These are phyloP conservation scores for Amblyraja radiata DNA, from an alignment of 2,797 vertebrate species.

Conservation along the genomic window DNA sequence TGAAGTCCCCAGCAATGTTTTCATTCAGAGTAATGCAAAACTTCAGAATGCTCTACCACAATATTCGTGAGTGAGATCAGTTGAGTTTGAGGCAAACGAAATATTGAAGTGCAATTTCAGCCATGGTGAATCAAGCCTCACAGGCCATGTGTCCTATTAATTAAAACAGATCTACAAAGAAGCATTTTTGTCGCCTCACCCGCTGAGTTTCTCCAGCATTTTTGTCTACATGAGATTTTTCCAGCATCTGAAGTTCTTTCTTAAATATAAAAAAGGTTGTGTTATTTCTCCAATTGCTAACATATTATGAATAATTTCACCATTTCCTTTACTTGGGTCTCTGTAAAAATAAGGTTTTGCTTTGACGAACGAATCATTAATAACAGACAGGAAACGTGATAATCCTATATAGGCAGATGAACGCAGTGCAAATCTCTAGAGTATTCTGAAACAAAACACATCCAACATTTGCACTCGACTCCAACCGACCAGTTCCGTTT, in stretches of 20 bases:
- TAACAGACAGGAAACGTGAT: neutral
- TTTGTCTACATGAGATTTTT: no score
- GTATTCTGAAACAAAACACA: neutral
- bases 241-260: no score
- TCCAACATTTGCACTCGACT: neutral
- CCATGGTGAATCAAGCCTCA: no score
- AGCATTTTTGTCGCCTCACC: no score
- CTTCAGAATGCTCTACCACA: no score
- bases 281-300: neutral
- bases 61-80: no score
- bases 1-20: no score
- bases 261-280: no score
- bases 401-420: neutral
- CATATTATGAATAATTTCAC: neutral
- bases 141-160: neutral
- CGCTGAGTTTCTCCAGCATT: no score
- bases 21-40: no score
- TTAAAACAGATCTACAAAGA: neutral
- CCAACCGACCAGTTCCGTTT: slow-evolving; percentile 30
- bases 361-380: neutral
- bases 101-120: no score
- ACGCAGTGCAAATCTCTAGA: neutral
- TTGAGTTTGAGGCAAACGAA: no score
- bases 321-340: neutral
- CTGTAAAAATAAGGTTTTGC: neutral